phyloP scores from a whole-genome alignment of 2,797 vertebrate genomes.

The Aphelocoma californica region DNA sequence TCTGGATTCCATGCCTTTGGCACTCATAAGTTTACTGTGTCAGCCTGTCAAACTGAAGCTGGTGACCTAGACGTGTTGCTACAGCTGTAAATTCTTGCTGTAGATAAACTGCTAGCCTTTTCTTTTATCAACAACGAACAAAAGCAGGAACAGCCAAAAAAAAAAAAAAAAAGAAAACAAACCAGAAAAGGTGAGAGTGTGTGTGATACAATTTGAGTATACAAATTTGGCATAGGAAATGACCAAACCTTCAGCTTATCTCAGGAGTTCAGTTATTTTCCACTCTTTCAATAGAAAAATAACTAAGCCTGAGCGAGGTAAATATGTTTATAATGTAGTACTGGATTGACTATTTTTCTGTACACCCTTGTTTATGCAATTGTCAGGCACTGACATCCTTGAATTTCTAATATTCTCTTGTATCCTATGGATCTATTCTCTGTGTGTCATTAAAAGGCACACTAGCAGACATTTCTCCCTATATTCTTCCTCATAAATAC shows the following conservation, averaged over 20 bases:
- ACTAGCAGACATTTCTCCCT: background rate
- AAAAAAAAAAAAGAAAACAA: background rate
- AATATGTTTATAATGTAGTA: slow-evolving; percentile 35
- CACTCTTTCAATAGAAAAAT: background rate
- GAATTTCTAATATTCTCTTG: slow-evolving; percentile 39
- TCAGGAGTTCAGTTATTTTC: background rate
- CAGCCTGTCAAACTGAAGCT: background rate
- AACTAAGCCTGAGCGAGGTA: slow-evolving; percentile 15
- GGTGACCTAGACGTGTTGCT: background rate
- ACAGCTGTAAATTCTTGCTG: background rate
- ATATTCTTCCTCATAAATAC: background rate
- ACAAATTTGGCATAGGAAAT: background rate
- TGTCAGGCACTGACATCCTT: slow-evolving; percentile 36
- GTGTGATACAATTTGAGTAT: background rate
- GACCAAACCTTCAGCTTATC: background rate
- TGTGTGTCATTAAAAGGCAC: background rate
- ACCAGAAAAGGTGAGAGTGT: too few species aligned
- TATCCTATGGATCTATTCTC: slow-evolving; percentile 35
- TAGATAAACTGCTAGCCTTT: slow-evolving; percentile 11
- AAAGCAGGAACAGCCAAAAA: background rate
- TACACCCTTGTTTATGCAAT: slow-evolving; percentile 30
- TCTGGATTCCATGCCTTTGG: background rate
- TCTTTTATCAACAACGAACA: background rate
- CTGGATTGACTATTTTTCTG: slow-evolving; percentile 15
- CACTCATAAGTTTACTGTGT: background rate